Conservation (phyloP, 2,888 invertebrate genomes). For the Cylindroiulus punctatus region DNA sequence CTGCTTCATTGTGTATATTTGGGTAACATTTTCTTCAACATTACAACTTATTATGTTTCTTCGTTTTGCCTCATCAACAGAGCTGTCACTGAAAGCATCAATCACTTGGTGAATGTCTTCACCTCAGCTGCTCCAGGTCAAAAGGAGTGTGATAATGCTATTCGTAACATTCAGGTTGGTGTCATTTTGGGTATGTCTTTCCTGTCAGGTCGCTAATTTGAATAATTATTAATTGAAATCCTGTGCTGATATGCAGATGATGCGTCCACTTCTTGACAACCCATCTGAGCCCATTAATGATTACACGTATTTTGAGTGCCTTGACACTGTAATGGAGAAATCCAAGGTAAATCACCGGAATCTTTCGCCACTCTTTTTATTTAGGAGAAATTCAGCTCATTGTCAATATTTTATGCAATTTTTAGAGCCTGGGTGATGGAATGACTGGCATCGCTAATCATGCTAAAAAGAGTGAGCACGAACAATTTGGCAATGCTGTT, state of each 20-base stretch:
- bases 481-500: conserved; percentile 85
- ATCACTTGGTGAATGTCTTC: conserved; percentile 85
- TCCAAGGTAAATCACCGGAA: conserved; percentile 72
- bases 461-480: conserved; percentile 86
- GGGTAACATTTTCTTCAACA: not conserved
- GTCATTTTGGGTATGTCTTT: not conserved
- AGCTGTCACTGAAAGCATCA: conserved; percentile 91
- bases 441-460: conserved; percentile 95
- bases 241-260: conserved; percentile 68
- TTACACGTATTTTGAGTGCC: conserved; percentile 90
- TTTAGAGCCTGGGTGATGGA: conserved; percentile 71
- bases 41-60: not conserved
- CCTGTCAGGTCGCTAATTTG: not conserved
- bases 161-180: conserved; percentile 81
- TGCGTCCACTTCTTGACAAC: conserved; percentile 82
- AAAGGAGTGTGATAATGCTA: conserved; percentile 95
- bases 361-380: too few species aligned
- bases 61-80: conserved; percentile 65
- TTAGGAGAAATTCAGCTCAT: not conserved
- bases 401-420: not conserved
- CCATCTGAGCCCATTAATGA: conserved; percentile 89
- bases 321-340: conserved; percentile 88
- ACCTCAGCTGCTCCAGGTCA: conserved; percentile 93
- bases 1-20: too few species aligned
- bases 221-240: not conserved